Evolutionary conservation across 2,797 vertebrate species (phyloP), one percentile per base, ranked within the genome.

Genomic region (Cephalopachus bancanus): DNA sequence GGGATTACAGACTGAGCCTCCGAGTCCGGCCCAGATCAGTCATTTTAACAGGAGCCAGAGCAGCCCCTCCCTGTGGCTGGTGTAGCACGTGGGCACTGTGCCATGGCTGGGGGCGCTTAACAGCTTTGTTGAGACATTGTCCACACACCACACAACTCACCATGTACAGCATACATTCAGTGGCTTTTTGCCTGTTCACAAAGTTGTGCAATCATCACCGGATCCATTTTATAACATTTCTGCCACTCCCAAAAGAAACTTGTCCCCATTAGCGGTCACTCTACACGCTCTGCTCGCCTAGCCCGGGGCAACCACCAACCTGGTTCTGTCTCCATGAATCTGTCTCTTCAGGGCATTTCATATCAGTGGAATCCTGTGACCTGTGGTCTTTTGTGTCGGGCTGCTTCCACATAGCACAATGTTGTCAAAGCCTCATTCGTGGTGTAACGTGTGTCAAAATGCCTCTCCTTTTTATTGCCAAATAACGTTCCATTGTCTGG

Each of bases 51-150:
- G n/a, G 11, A 67, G 37, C 49, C 76, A 44, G 64, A n/a, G 60
- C 78, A 57, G 62, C 0, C 20, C 59, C 30, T 30, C 22, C 64
- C n/a, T 4, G 49, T 0, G 22, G 30, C 81, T 11, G 26, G 30
- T 55, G 26, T 62, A 20, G 91, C 26, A 10, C 0, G 0, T 7
- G 28, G 64, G 19, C 80, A 3, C 14, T 0, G 60, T 10, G 74
- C 62, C 59, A 0, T 26, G 0, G 4, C 69, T 44, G 64, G 62
- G 26, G 76, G 44, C 12, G 92, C 55, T 60, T 37, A 69, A 44
- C 92, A 93, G 72, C 64, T 95, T 93, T 89, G 62, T 10, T 80
- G 59, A 84, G 76, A 51, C 62, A 22, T 44, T 37, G 83, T 72
- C 83, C 65, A 83, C 20, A 37, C 12, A 7, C n/a, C 30, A 17